Conservation (phyloP, 2,888 invertebrate species). For the Dastarcus helophoroides region DNA sequence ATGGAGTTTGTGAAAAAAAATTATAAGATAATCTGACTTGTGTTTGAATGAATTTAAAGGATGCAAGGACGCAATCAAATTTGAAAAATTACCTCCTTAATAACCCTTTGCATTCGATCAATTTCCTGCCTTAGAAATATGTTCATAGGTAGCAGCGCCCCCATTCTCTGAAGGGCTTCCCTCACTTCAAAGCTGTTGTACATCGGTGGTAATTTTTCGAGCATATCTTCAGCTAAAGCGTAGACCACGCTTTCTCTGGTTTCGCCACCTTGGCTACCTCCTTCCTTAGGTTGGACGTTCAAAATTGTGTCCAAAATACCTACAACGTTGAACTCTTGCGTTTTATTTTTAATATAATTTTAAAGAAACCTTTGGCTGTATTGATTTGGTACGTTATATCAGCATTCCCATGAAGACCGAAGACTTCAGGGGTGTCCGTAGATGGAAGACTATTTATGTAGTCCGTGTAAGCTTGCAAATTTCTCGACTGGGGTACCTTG, state of each 20-base stretch:
- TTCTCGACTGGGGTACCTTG: slow-evolving; percentile 77
- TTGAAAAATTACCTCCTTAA: slow-evolving; percentile 45
- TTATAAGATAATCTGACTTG: no score
- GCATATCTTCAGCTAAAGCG: slow-evolving; percentile 86
- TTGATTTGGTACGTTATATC: slow-evolving; percentile 98
- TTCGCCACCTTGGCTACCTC: slow-evolving; percentile 82
- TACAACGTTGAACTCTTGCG: slow-evolving; percentile 19
- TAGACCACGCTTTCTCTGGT: slow-evolving; percentile 88
- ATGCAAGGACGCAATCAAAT: no score
- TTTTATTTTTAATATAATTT: no score
- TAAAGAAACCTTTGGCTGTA: slow-evolving; percentile 63
- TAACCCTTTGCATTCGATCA: slow-evolving; percentile 78
- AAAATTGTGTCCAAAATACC: slow-evolving; percentile 85
- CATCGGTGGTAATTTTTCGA: slow-evolving; percentile 70
- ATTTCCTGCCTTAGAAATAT: slow-evolving; percentile 79
- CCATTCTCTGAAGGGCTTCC: slow-evolving; percentile 84
- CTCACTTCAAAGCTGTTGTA: slow-evolving; percentile 84
- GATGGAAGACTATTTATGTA: slow-evolving; percentile 77
- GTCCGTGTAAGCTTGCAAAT: slow-evolving; percentile 68
- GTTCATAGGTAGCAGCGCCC: slow-evolving; percentile 87
- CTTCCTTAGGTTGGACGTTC: slow-evolving; percentile 95
- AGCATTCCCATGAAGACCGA: slow-evolving; percentile 92
- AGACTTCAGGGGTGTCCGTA: slow-evolving; percentile 88
- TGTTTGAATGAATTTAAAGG: no score
- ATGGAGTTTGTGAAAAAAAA: no score